These are phyloP conservation scores for Meganola albula DNA, from an alignment of 2,888 invertebrate species.

Conservation along the genomic window DNA sequence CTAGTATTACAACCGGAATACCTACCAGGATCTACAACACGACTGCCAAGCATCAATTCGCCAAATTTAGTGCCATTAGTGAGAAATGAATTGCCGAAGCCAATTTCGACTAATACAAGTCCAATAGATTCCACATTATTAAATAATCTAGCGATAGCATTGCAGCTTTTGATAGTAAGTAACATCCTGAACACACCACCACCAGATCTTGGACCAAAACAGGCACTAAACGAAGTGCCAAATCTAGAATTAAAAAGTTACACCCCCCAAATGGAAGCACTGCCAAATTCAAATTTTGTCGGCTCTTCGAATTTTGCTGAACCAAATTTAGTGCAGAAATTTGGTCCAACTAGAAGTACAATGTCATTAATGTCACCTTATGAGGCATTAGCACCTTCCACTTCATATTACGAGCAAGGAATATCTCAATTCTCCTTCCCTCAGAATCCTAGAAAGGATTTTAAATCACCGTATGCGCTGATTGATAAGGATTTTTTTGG, in stretches of 20 bases:
- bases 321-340: constrained; percentile 5
- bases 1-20: too few species aligned
- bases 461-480: constrained; percentile 28
- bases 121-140: constrained; percentile 44
- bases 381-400: constrained; percentile 35
- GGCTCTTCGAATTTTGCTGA: constrained; percentile 16
- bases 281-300: constrained; percentile 27
- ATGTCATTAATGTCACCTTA: constrained; percentile 46
- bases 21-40: constrained; percentile 7
- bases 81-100: too few species aligned
- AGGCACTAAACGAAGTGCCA: constrained; percentile 2
- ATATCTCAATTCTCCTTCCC: constrained; percentile 16
- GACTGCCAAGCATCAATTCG: too few species aligned
- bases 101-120: neutral
- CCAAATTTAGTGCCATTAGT: too few species aligned
- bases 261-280: constrained; percentile 10
- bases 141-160: constrained; percentile 60
- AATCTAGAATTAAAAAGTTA: neutral
- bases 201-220: constrained; percentile 13
- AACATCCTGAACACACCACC: constrained; percentile 48
- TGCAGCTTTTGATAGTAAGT: constrained; percentile 55
- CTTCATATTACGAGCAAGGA: constrained; percentile 30
- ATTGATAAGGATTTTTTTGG: constrained; percentile 22
- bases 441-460: constrained; percentile 38
- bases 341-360: constrained; percentile 27